These are phyloP conservation scores for Cinclus mexicanus DNA, from an alignment of 2,113 vertebrate species.

Conservation along the genomic window DNA sequence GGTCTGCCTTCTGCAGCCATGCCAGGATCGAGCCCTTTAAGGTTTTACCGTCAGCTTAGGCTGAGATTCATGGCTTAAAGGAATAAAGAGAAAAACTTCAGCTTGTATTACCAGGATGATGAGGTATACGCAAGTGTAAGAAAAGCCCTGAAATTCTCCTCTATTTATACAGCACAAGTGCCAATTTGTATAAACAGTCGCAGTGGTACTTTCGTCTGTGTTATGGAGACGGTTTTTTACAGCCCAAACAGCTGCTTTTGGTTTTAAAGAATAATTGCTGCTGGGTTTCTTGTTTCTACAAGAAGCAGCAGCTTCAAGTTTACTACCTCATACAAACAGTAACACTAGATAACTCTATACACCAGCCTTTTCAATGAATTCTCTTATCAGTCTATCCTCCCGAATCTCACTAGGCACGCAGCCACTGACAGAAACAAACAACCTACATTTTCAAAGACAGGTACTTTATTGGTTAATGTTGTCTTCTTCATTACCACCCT, in stretches of 20 bases:
- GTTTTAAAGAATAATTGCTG: not conserved
- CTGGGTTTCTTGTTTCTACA: not conserved
- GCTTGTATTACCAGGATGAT: not conserved
- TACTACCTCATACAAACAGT: not conserved
- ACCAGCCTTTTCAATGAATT: not conserved
- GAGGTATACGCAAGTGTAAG: not conserved
- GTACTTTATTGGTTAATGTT: not conserved
- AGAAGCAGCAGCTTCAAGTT: not conserved
- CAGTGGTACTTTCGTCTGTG: not conserved
- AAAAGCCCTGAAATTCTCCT: not conserved
- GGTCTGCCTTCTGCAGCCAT: not conserved
- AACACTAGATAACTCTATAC: not conserved
- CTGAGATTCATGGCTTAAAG: not conserved
- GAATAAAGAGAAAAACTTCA: not conserved
- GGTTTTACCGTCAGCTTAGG: not conserved
- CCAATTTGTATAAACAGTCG: not conserved
- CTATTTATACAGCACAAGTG: not conserved
- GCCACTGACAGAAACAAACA: not conserved
- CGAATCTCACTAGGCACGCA: not conserved
- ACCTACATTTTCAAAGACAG: not conserved
- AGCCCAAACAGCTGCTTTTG: not conserved
- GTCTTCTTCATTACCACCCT: not conserved
- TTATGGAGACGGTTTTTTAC: not conserved
- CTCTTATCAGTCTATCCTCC: not conserved
- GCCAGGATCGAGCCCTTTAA: not conserved